Conservation (phyloP, 2,888 invertebrate species). For the Athrips mouffetella region DNA sequence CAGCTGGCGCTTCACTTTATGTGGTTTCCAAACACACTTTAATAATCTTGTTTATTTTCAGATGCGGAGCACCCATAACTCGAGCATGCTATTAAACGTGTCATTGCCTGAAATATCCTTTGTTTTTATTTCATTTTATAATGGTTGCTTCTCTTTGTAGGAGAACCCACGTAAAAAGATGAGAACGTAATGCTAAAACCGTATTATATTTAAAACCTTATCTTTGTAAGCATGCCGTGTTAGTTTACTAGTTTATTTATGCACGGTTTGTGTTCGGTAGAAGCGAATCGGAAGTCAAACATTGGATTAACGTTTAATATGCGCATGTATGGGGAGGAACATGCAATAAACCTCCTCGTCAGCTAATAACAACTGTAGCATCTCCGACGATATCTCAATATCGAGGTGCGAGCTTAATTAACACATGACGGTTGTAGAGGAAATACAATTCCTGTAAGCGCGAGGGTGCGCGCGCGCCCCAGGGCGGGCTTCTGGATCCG, state of each 20-base stretch:
- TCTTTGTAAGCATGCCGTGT: too few relatives aligned
- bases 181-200: too few relatives aligned
- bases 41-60: conserved; percentile 74
- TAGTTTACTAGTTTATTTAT: too few relatives aligned
- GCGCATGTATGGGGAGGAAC: conserved; percentile 38
- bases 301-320: conserved; percentile 29
- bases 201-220: too few relatives aligned
- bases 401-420: conserved; percentile 77
- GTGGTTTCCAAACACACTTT: conserved; percentile 71
- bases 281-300: conserved; percentile 15
- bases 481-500: conserved; percentile 37
- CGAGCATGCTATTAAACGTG: conserved; percentile 51
- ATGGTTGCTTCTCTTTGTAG: background rate
- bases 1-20: conserved; percentile 72
- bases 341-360: conserved; percentile 70
- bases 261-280: background rate
- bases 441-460: conserved; percentile 76
- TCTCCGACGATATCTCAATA: conserved; percentile 74
- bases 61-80: conserved; percentile 65
- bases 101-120: conserved; percentile 40
- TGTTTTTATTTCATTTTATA: conserved; percentile 11
- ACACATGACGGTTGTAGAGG: conserved; percentile 75
- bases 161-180: background rate
- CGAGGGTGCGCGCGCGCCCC: conserved; percentile 66
- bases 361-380: conserved; percentile 73